Percentiles rank a stretch among this genome's conserved stretches.
Evolutionary conservation across 2,113 vertebrate genomes (phyloP).

Genomic region (Bufo gargarizans): DNA sequence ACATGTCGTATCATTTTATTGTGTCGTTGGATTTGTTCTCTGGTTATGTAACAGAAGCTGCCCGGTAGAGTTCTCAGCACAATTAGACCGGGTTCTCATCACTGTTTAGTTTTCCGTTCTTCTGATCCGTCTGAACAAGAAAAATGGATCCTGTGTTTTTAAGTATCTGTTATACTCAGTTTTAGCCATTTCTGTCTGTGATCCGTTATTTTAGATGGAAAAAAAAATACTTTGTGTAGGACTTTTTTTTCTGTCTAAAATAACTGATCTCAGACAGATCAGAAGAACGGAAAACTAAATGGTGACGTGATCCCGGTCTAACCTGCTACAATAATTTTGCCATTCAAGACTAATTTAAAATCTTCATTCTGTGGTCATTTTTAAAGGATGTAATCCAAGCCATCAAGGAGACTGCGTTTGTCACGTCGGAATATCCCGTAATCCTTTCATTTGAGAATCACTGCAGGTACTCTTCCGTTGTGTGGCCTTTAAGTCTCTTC

Average conservation of each 20-base stretch:
- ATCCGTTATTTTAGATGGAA: too few species aligned
- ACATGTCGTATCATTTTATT: background rate
- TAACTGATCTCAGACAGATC: too few species aligned
- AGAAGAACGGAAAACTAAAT: too few species aligned
- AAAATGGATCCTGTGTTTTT: too few species aligned
- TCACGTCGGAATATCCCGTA: conserved; percentile 92
- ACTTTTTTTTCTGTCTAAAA: too few species aligned
- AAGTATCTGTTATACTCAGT: too few species aligned
- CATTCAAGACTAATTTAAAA: conserved; percentile 34
- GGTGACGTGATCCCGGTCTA: background rate
- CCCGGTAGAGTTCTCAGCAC: background rate
- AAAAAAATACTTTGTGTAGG: too few species aligned
- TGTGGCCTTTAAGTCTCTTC: too few species aligned
- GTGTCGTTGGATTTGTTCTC: background rate
- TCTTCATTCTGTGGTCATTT: conserved; percentile 54
- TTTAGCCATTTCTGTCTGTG: too few species aligned
- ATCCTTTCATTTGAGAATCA: conserved; percentile 99
- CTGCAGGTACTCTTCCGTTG: conserved; percentile 82
- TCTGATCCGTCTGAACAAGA: too few species aligned
- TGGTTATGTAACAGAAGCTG: background rate
- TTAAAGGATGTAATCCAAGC: conserved; percentile 96
- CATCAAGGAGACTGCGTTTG: conserved; percentile 96
- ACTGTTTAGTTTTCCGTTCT: too few species aligned
- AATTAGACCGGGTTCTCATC: background rate
- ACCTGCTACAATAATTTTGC: background rate